Evolutionary conservation across 1,140 invertebrate species (phyloP), one percentile per base, ranked within the genome.

Genomic region (Stenopsyche tienmushanensis): DNA sequence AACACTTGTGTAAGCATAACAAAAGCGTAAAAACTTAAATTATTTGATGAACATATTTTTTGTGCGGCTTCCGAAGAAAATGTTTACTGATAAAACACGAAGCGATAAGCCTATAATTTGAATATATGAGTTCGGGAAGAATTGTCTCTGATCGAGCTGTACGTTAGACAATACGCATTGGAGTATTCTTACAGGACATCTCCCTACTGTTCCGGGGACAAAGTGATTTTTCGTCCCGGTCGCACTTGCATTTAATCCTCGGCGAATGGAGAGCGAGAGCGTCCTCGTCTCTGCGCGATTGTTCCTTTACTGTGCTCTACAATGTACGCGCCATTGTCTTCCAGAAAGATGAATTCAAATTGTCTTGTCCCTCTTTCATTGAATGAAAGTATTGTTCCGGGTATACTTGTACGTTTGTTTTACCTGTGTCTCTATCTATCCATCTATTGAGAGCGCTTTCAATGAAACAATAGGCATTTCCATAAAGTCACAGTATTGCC

Each of bases 261-360:
- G 49, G 64, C 62, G 55, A 59, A 29, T 74, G 65, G 67, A 66
- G 75, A 77, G 72, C 64, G 75, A 73, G 77, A 79, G 64, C 69
- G 72, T 68, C 66, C 70, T 75, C 75, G 74, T 78, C 76, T 77
- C 68, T 71, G 73, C 73, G 73, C 73, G 78, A 81, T 80, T 81
- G 79, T 80, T 78, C 78, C 78, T 80, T 81, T 81, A 75, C 77
- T 76, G 76, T 76, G 78, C 75, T 77, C 75, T 75, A 80, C 78
- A 80, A 79, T 80, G 78, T 80, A 78, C 78, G 77, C 77, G 72
- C 78, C 77, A 79, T 81, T 80, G 79, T 81, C 53, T 70, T 73
- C 69, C 73, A 53, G 59, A 63, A 66, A 73, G 73, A 77, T 81
- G 79, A 81, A 80, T 81, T 77, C 76, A 78, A 76, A 81, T 81